Conservation (phyloP, 2,797 vertebrate species). For the Lycodopsis pacificus region DNA sequence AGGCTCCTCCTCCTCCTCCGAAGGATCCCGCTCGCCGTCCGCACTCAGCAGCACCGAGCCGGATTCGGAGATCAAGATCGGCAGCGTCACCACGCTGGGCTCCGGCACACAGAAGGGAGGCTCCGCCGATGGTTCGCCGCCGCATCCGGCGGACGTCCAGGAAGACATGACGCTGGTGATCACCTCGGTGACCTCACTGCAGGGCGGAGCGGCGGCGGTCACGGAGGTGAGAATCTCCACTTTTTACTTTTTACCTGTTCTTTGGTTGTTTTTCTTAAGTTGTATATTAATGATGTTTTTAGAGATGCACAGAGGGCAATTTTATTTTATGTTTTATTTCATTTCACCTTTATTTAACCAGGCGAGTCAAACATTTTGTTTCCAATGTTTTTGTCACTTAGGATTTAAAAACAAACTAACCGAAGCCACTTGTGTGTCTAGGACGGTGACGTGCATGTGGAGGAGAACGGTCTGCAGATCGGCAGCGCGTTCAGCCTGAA, state of each 20-base stretch:
- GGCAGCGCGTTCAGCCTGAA: constrained; percentile 90
- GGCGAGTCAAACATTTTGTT: not conserved
- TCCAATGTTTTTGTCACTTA: not conserved
- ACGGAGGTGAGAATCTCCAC: constrained; percentile 57
- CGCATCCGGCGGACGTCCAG: constrained; percentile 51
- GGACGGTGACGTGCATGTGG: constrained; percentile 85
- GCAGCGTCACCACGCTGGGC: constrained; percentile 97
- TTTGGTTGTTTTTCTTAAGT: too few relatives aligned
- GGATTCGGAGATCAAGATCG: constrained; percentile 96
- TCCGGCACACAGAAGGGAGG: constrained; percentile 62
- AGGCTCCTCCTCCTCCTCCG: constrained; percentile 46
- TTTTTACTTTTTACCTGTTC: too few relatives aligned
- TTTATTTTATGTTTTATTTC: too few relatives aligned
- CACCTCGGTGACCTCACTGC: constrained; percentile 96
- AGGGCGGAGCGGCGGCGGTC: constrained; percentile 81
- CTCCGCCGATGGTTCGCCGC: constrained; percentile 33
- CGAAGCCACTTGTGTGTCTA: constrained; percentile 41
- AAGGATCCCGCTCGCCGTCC: constrained; percentile 48
- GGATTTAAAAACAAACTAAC: constrained; percentile 23
- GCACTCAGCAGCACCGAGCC: constrained; percentile 93
- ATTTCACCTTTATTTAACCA: too few relatives aligned
- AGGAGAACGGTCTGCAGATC: constrained; percentile 94
- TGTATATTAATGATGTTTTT: too few relatives aligned
- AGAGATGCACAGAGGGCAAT: too few relatives aligned
- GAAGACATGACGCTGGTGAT: constrained; percentile 96